Conservation (phyloP, 2,888 invertebrate genomes). For the Tiphia femorata region DNA sequence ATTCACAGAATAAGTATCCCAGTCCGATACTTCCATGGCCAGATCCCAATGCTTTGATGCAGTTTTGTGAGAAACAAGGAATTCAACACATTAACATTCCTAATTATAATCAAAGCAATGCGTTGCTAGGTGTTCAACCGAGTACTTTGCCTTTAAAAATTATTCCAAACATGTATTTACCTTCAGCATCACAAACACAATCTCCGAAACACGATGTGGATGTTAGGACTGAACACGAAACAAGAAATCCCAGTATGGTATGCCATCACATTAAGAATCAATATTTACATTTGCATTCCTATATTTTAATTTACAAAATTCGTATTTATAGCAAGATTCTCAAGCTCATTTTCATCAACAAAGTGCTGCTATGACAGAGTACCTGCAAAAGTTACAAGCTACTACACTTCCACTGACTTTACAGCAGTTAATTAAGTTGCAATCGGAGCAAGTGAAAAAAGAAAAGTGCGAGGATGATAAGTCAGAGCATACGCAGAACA, state of each 20-base stretch:
- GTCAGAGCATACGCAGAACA: slow-evolving; percentile 57
- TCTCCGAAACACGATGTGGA: slow-evolving; percentile 44
- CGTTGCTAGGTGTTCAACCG: slow-evolving; percentile 55
- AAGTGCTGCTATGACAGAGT: slow-evolving; percentile 64
- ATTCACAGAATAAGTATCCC: slow-evolving; percentile 58
- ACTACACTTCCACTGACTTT: slow-evolving; percentile 61
- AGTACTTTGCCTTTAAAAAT: slow-evolving; percentile 59
- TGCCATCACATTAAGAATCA: slow-evolving; percentile 9
- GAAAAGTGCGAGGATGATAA: slow-evolving; percentile 57
- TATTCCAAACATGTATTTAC: slow-evolving; percentile 59
- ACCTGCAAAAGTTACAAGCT: slow-evolving; percentile 65
- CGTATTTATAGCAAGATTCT: slow-evolving; percentile 38
- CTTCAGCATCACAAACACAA: slow-evolving; percentile 52
- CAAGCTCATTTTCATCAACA: slow-evolving; percentile 60
- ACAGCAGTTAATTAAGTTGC: slow-evolving; percentile 65
- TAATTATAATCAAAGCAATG: slow-evolving; percentile 61
- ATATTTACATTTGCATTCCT: background rate
- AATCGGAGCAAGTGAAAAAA: slow-evolving; percentile 58
- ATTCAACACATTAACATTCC: slow-evolving; percentile 65
- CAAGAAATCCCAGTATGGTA: slow-evolving; percentile 43
- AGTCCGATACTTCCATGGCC: slow-evolving; percentile 60
- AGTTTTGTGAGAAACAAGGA: slow-evolving; percentile 61
- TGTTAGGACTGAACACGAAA: slow-evolving; percentile 39
- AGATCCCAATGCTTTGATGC: slow-evolving; percentile 60
- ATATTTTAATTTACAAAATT: background rate